These are phyloP conservation scores for Lepidocyrtoides sp. DNA, from an alignment of 2,888 invertebrate species.

Conservation along the genomic window DNA sequence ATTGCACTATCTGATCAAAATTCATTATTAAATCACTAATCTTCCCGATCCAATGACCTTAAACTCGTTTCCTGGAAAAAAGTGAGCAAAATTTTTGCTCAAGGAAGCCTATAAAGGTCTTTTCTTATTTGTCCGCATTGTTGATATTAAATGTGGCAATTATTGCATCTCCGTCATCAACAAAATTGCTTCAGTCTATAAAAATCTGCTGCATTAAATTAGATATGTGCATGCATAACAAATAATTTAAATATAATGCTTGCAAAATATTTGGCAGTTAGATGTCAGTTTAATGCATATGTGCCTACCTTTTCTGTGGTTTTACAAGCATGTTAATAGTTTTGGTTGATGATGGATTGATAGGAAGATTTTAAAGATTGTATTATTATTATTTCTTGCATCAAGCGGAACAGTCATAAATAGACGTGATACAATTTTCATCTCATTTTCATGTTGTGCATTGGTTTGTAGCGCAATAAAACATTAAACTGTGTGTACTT, in stretches of 20 bases:
- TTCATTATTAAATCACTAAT: slow-evolving; percentile 19
- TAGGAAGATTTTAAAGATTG: not conserved
- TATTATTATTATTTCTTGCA: no score
- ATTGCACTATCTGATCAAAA: slow-evolving; percentile 12
- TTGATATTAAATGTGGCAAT: not conserved
- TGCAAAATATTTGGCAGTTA: not conserved
- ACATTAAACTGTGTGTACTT: not conserved
- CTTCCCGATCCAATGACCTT: slow-evolving; percentile 69
- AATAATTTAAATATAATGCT: not conserved
- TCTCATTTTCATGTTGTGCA: slow-evolving; percentile 10
- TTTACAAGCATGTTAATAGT: not conserved
- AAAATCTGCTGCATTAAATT: not conserved
- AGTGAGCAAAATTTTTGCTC: not conserved
- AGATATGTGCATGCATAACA: not conserved
- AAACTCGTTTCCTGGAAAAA: slow-evolving; percentile 67
- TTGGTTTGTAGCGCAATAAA: not conserved
- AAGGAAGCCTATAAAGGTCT: slow-evolving; percentile 23
- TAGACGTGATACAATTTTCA: not conserved
- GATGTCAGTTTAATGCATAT: not conserved
- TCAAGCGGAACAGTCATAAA: not conserved
- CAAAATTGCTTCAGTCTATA: not conserved
- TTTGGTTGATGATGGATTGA: no score
- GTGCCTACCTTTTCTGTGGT: not conserved
- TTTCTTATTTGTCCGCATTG: not conserved
- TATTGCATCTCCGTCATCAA: not conserved